Evolutionary conservation across 2,888 invertebrate species (phyloP).

Genomic region (Argyresthia goedartella): DNA sequence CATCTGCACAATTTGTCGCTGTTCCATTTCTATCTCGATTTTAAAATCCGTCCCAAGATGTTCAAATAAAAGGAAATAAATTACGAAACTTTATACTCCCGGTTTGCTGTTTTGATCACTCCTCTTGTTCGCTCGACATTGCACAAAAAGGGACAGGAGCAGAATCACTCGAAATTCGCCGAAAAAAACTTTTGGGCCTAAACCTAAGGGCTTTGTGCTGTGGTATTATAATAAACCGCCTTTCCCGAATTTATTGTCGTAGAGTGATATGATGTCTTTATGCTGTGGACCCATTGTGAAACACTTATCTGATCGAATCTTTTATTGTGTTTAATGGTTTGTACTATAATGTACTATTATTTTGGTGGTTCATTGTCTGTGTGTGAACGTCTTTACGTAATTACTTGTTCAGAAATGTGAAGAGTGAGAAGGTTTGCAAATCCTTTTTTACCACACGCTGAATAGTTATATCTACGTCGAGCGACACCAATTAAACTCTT

Average conservation of each 20-base stretch:
- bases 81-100: conserved; percentile 13
- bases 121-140: conserved; percentile 54
- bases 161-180: conserved; percentile 28
- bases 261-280: conserved; percentile 69
- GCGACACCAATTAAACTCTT: no score
- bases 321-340: conserved; percentile 50
- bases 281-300: conserved; percentile 52
- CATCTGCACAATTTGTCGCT: no score
- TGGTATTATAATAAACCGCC: conserved; percentile 49
- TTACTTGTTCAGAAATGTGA: background rate
- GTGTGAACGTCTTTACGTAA: conserved; percentile 1
- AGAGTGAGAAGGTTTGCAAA: no score
- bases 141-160: conserved; percentile 37
- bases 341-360: conserved; percentile 23
- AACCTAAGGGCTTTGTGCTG: conserved; percentile 50
- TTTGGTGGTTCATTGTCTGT: conserved; percentile 20
- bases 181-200: conserved; percentile 41
- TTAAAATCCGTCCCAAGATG: no score
- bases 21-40: no score
- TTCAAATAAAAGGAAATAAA: conserved; percentile 8
- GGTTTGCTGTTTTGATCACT: conserved; percentile 55
- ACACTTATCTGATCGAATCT: conserved; percentile 64
- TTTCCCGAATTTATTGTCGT: conserved; percentile 61
- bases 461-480: no score
- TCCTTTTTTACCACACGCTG: no score